These are phyloP conservation scores for Corythornis madagascariensis DNA, from an alignment of 2,113 vertebrate genomes.

Conservation along the genomic window DNA sequence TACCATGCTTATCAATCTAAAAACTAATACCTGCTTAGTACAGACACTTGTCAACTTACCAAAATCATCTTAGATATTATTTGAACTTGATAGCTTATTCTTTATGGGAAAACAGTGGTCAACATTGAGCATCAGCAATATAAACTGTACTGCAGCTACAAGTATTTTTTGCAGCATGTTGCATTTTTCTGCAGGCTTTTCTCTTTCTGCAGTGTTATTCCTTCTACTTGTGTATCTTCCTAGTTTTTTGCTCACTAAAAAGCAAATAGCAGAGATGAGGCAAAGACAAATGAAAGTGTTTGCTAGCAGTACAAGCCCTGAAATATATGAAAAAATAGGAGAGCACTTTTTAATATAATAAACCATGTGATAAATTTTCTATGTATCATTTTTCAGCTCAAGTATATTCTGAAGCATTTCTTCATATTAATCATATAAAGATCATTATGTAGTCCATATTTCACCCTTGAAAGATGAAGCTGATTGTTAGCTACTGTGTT, in stretches of 20 bases:
- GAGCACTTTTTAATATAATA: background rate
- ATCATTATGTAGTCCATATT: background rate
- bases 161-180: background rate
- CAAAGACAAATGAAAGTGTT: background rate
- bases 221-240: background rate
- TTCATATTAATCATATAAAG: background rate
- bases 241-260: background rate
- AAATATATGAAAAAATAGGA: background rate
- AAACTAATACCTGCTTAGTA: background rate
- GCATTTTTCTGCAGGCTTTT: background rate
- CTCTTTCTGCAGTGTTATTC: background rate
- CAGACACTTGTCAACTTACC: background rate
- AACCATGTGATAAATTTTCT: background rate
- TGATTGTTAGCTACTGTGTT: background rate
- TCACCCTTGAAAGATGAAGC: background rate
- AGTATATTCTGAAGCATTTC: background rate
- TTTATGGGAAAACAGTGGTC: background rate
- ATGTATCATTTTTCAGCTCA: background rate
- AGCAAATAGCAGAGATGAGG: background rate
- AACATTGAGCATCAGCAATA: background rate
- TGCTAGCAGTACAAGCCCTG: background rate
- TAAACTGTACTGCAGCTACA: background rate
- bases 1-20: background rate
- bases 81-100: background rate
- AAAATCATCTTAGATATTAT: background rate